A percentile compares a stretch with the other conserved stretches of the same genome.
Evolutionary conservation across 2,797 vertebrate species (phyloP).

Genomic region (Chaunax sp.): DNA sequence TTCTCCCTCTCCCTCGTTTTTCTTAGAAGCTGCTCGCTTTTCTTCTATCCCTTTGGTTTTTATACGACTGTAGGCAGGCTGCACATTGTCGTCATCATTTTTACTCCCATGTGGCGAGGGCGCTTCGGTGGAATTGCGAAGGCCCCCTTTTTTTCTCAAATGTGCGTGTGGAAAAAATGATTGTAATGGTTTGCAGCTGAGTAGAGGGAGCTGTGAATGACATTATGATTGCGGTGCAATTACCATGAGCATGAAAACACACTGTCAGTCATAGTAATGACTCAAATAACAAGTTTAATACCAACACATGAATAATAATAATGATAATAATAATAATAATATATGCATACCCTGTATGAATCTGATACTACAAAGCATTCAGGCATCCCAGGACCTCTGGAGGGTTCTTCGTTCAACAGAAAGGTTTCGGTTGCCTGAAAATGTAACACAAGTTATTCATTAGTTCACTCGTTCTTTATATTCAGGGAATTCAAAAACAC

Average conservation of each 20-base stretch:
- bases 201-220: conserved; percentile 84
- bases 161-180: conserved; percentile 86
- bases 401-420: conserved; percentile 87
- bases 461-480: conserved; percentile 33
- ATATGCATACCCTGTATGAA: conserved; percentile 87
- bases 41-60: conserved; percentile 40
- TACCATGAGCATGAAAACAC: conserved; percentile 82
- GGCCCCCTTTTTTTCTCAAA: conserved; percentile 54
- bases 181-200: conserved; percentile 87
- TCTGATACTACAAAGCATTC: conserved; percentile 89
- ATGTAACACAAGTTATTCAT: conserved; percentile 76
- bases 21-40: conserved; percentile 35
- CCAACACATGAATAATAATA: conserved; percentile 65
- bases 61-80: conserved; percentile 60
- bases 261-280: conserved; percentile 80
- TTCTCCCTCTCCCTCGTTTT: conserved; percentile 37
- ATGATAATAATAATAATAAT: conserved; percentile 69
- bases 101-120: conserved; percentile 74
- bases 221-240: conserved; percentile 86
- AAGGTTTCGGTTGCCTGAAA: conserved; percentile 88
- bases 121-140: conserved; percentile 70
- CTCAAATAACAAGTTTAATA: conserved; percentile 79
- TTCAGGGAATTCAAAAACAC: conserved; percentile 37
- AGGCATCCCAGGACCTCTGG: conserved; percentile 87
- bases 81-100: conserved; percentile 77